Evolutionary conservation across 2,888 invertebrate species (phyloP).

Genomic region (Dicyrtomina minuta): DNA sequence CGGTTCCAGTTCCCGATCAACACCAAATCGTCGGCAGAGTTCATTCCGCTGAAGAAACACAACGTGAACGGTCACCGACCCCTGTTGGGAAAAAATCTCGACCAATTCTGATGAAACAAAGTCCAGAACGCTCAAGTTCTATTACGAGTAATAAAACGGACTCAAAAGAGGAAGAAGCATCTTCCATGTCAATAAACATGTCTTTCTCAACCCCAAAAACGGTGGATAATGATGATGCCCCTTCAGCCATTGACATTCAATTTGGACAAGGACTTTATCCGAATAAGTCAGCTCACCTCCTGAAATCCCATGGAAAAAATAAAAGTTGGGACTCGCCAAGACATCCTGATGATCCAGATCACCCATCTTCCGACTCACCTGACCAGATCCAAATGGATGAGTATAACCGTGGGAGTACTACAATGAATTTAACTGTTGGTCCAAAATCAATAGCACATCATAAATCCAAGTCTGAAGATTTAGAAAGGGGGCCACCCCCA

Average conservation of each 20-base stretch:
- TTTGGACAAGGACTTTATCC: background rate
- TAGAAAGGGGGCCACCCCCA: constrained; percentile 1
- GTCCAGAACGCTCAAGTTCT: too few species aligned
- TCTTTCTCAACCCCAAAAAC: constrained; percentile 36
- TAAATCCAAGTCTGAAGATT: constrained; percentile 37
- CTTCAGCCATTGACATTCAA: constrained; percentile 9
- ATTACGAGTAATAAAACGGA: background rate
- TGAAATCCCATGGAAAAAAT: constrained; percentile 33
- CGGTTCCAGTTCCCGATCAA: background rate
- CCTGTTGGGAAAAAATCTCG: too few species aligned
- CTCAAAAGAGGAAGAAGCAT: constrained; percentile 7
- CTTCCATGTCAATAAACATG: constrained; percentile 24
- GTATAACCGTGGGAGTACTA: background rate
- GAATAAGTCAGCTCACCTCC: constrained; percentile 13
- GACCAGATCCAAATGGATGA: background rate
- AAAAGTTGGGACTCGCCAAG: constrained; percentile 31
- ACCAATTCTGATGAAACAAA: background rate
- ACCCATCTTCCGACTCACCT: background rate
- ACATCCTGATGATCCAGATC: background rate
- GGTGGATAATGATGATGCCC: constrained; percentile 38
- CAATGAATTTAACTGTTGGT: constrained; percentile 3
- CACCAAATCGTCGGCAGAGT: too few species aligned
- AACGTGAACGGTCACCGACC: constrained; percentile 1
- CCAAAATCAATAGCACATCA: constrained; percentile 11
- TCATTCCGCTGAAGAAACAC: background rate